Evolutionary conservation across 1,140 invertebrate species (phyloP), one percentile per base, ranked within the genome.

Genomic region (Zaprionus capensis): DNA sequence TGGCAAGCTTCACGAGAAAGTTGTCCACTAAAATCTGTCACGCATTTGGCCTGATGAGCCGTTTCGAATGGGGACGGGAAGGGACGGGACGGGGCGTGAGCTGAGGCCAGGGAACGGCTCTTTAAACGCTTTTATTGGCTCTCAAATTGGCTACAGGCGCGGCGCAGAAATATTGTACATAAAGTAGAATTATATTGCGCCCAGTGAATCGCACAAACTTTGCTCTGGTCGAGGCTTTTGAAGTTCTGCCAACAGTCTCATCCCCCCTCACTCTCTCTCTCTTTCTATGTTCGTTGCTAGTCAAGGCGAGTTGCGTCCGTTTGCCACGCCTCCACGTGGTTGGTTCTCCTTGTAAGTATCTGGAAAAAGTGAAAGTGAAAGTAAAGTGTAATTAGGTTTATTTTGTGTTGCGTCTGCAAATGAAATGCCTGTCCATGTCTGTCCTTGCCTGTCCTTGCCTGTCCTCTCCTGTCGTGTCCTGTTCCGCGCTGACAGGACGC

Each of bases 381-480:
- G 81, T 83, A 84, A 83, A 86, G 72, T 87, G 82, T 86, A 86
- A 86, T 86, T 86, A 86, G 82, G 82, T 86, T 86, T 86, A 81
- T 87, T 86, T 82, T 76, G 80, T 85, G 80, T 85, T 83, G 78
- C 78, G 81, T 87, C 83, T 87, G 83, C 76, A 82, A 86, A 82
- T 82, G 82, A 86, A 86, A 86, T 87, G 82, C 58, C 69, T 71
- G 72, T 14, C 7, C 57, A 24, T 12, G 11, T 9, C 53, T 28
- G 51, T 51, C 20, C 46, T 44, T 44, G 41, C 41, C 41, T 49
- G 46, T 22, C 11, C n/a, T 6, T 28, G 26, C 44, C 46, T 22
- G n/a, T 22, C 12, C 46, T 5, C 20, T 51, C 20, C 20, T 51
- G 17, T 2, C 17, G 20, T 24, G 20, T 24, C 46, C 12, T 51